Conservation (phyloP, 2,888 invertebrate species). For the Yponomeuta evonymella region DNA sequence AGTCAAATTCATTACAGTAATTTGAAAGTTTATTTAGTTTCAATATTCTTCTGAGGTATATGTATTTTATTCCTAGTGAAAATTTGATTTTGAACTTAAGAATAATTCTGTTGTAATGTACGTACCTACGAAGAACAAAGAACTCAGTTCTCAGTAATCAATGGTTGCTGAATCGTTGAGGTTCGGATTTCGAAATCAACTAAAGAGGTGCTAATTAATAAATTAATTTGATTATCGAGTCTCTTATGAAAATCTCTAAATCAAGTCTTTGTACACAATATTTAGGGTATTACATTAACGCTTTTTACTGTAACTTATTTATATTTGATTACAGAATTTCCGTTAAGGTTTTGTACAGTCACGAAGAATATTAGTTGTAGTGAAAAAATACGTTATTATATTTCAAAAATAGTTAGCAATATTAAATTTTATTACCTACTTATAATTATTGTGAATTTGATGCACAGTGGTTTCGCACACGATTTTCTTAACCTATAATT, state of each 20-base stretch:
- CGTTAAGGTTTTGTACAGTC: not conserved
- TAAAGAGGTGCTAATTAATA: constrained; percentile 52
- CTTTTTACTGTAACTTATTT: not conserved
- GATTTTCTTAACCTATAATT: constrained; percentile 34
- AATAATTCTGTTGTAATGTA: not conserved
- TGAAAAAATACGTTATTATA: not conserved
- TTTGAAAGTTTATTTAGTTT: not conserved
- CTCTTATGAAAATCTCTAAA: constrained; percentile 40
- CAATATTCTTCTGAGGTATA: not conserved
- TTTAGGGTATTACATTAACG: constrained; percentile 17
- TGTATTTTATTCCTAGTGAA: not conserved
- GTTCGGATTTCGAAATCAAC: constrained; percentile 10
- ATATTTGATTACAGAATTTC: not conserved
- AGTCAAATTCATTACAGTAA: not conserved
- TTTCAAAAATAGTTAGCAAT: not conserved
- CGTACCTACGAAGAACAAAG: too few relatives aligned
- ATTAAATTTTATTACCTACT: not conserved
- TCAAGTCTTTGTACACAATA: not conserved
- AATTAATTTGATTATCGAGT: constrained; percentile 42
- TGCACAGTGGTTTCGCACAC: constrained; percentile 53
- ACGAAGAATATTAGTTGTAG: not conserved
- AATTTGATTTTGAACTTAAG: not conserved
- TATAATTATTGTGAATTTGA: constrained; percentile 23
- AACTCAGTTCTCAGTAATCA: not conserved
- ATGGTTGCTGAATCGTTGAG: not conserved